Evolutionary conservation across 2,888 invertebrate genomes (phyloP).

Genomic region (Apamea monoglypha): DNA sequence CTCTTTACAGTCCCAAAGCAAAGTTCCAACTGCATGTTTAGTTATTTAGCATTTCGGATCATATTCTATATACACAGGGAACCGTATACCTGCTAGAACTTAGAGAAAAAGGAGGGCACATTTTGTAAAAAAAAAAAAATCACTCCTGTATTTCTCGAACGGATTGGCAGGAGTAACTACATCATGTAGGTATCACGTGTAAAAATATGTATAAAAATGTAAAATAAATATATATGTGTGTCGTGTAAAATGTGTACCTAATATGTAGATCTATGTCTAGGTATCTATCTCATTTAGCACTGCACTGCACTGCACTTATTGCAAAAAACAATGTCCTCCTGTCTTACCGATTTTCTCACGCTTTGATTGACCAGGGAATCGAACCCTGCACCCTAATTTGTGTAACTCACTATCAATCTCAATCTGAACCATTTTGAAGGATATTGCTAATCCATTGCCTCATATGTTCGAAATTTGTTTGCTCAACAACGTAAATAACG

Average conservation of each 20-base stretch:
- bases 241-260: too few relatives aligned
- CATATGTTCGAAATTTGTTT: too few relatives aligned
- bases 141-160: not conserved
- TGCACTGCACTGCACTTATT: too few relatives aligned
- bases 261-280: not conserved
- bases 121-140: not conserved
- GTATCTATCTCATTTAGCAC: not conserved
- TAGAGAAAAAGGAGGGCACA: rapidly evolving
- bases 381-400: too few relatives aligned
- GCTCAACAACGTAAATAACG: too few relatives aligned
- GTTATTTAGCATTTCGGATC: not conserved
- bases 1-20: not conserved
- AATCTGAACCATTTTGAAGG: too few relatives aligned
- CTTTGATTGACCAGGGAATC: not conserved
- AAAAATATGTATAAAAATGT: not conserved
- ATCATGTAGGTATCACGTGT: too few relatives aligned
- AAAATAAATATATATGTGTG: too few relatives aligned
- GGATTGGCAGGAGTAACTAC: not conserved
- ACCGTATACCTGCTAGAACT: not conserved
- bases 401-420: too few relatives aligned
- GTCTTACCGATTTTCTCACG: not conserved
- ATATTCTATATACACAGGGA: not conserved
- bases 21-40: not conserved
- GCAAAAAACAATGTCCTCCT: not conserved
- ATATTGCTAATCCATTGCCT: too few relatives aligned